Evolutionary conservation across 2,797 vertebrate species (phyloP), one percentile per base, ranked within the genome.

Genomic region (Lithobates sylvaticus): DNA sequence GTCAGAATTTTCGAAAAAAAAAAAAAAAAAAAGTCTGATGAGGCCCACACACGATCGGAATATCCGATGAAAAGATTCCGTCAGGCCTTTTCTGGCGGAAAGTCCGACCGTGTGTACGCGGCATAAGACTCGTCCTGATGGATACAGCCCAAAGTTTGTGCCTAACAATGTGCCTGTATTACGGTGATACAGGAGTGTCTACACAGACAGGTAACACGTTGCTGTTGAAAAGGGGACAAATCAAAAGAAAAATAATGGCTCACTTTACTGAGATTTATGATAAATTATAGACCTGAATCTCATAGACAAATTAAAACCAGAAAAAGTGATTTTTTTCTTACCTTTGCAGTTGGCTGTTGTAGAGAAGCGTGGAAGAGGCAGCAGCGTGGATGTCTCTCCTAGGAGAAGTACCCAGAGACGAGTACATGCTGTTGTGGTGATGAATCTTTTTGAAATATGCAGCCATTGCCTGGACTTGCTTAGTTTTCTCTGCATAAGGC

Each of bases 381-480:
- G 80, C 34, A 50, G 77, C 6, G 77, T 71, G 86, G 78, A 89
- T 29, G 75, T 70, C 21, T 86, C 85, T 54, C 58, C 54, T 54
- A 86, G 88, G 88, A 50, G 26, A 77, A 81, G 88, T 90, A 68
- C 90, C 84, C 88, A 70, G 54, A 10, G 89, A 85, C 50, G 84
- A 86, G 88, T 91, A 90, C 84, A 39, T 69, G 88, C 88, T 73
- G 18, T 18, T 32, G 88, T 72, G 87, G 90, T 81, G 86, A 86
- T 88, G 91, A 91, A 88, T 92, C 86, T 86, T 78, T 84, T 23
- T 88, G 92, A 94, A 93, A 89, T 92, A 93, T 93, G 91, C 82
- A 89, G 90, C 90, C 81, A 76, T 92, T 95, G 95, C 90, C 95
- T 90, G 89, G 94, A 91, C 95, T 94, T 88, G 95, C 91, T 93